phyloP scores from a whole-genome alignment of 2,113 vertebrate species.

The Pelvicachromis taeniatus region DNA sequence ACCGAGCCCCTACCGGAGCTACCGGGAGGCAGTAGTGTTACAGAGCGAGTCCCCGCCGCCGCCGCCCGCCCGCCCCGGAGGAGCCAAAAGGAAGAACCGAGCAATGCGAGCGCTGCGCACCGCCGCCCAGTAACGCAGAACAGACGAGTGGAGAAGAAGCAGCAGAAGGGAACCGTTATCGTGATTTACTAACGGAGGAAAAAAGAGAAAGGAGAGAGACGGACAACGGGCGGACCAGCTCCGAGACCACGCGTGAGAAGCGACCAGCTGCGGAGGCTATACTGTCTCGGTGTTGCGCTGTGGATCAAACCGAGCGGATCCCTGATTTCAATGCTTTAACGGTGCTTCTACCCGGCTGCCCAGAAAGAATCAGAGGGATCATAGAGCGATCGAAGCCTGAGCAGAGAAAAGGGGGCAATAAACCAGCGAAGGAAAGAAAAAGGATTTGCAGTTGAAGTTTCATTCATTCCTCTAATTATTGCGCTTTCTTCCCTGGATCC shows the following conservation, averaged over 20 bases:
- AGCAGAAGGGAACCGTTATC: constrained; percentile 34
- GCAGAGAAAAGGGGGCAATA: neutral
- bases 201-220: neutral
- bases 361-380: constrained; percentile 35
- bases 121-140: constrained; percentile 59
- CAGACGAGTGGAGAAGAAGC: neutral
- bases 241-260: constrained; percentile 8
- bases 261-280: constrained; percentile 26
- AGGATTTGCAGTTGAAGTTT: constrained; percentile 31
- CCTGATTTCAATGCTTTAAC: constrained; percentile 67
- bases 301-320: constrained; percentile 43
- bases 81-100: constrained; percentile 45
- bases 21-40: constrained; percentile 59
- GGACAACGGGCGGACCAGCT: constrained; percentile 2
- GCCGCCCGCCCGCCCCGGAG: constrained; percentile 48
- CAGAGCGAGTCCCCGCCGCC: constrained; percentile 50
- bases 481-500: constrained; percentile 23
- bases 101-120: constrained; percentile 75
- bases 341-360: constrained; percentile 22
- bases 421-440: neutral
- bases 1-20: constrained; percentile 50
- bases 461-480: neutral
- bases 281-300: neutral
- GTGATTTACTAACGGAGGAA: constrained; percentile 26
- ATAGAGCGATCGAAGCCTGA: neutral